Base-by-base conservation (phyloP, 1,140 invertebrate species). In the Tenebrio molitor region DNA sequence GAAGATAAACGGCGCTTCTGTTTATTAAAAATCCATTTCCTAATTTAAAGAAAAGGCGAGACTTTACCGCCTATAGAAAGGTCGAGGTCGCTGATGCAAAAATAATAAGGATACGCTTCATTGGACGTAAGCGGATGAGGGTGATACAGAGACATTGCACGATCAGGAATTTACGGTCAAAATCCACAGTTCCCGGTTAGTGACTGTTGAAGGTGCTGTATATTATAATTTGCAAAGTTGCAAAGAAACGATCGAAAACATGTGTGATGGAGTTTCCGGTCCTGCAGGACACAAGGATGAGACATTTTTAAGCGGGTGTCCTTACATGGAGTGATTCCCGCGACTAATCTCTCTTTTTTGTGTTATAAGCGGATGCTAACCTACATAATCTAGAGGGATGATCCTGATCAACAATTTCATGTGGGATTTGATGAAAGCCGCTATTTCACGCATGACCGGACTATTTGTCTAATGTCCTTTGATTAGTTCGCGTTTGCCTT, bases 351-450 rank as follows among this genome's bases (percentile, higher is more conserved):
- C 29, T 58, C 50, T n/a, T 58, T 23, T 58, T 29, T 58, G 50
- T 29, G 21, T 29, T 58, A 58, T 29, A 58, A 58, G 12, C 10
- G 50, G 50, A 58, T 58, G 21, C 21, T 16, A 53, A 21, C 46
- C 46, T 53, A 19, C 46, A 39, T 65, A 36, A 65, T 65, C 63
- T 17, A 17, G 7, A 21, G 33, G 15, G 29, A 25, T 23, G 58
- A 58, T 29, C 39, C 58, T 64, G 36, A 71, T 70, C 50, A 71
- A 71, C 69, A 64, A 71, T 71, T 71, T 71, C 58, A 34, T 34
- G 23, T 41, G 69, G 69, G 69, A 71, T 71, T 71, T 71, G 69
- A 23, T 46, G 36, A 42, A 71, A 64, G 36, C 69, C 34, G 25
- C 53, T 62, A 71, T 71, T 71, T 64, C 53, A 71, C 69, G 69